Base-by-base conservation (phyloP, 2,113 vertebrate species). In the Archilochus colubris region DNA sequence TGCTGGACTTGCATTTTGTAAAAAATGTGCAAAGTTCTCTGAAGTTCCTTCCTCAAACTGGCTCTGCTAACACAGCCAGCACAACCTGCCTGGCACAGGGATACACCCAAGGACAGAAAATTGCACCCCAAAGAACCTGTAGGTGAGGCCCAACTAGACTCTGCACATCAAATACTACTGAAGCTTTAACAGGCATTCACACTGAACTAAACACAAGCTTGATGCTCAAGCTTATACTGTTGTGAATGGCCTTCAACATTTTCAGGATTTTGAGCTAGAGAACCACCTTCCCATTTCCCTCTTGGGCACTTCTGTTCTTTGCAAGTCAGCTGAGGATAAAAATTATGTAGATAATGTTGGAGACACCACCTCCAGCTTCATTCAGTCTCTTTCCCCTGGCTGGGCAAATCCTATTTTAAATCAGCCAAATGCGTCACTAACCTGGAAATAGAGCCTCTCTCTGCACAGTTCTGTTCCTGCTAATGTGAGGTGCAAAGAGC, bases 321-420 rank as follows among this genome's bases (percentile, higher is more conserved):
- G 22, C 38, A 95, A 88, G 55, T 30, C 27, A 88, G 78, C 23
- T 5, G 38, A 92, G 25, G 44, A 67, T 62, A 33, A 63, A 72
- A 81, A 72, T 10, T 8, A 23, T 67, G 44, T 24, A 81, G 43
- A 73, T 31, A 63, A 88, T 36, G 80, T 8, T 73, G 75, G 53
- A 92, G 85, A 75, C 36, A 80, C 67, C 93, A 95, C 70, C 79
- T 93, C 70, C 85, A 89, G 51, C 74, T 91, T 88, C 87, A 76
- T 59, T 78, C 63, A 83, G 33, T 24, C 61, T 88, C 82, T 91
- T 75, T n/a, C 40, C 61, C 64, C 50, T 90, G 40, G 86, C 76
- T 4, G 1, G 86, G 73, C 64, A 95, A 95, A 88, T 51, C 58
- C 54, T 96, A 79, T 90, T 97, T 97, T 58, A 68, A 21, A 21